A percentile compares a stretch with the other conserved stretches of the same genome.
These are phyloP conservation scores for Stegophylla sp. DNA, from an alignment of 2,888 invertebrate species.

Conservation along the genomic window DNA sequence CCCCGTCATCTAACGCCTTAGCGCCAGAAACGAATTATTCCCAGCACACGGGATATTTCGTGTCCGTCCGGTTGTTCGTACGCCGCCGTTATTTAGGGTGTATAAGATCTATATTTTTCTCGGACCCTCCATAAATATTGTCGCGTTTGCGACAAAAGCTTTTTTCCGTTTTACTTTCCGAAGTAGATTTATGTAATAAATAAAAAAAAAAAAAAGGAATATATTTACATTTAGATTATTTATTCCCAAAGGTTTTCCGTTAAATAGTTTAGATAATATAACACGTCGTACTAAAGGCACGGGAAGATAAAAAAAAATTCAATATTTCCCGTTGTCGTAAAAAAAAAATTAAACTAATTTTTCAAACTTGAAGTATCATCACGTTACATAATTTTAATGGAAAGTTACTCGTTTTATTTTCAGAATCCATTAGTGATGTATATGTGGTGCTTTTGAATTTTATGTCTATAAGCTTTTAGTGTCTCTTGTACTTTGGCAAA, in stretches of 20 bases:
- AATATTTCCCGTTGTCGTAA: background rate
- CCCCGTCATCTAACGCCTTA: slow-evolving; percentile 27
- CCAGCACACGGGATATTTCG: slow-evolving; percentile 37
- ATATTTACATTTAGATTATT: slow-evolving; percentile 48
- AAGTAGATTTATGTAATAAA: slow-evolving; percentile 51
- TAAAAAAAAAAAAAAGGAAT: slow-evolving; percentile 29
- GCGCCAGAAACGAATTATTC: slow-evolving; percentile 50
- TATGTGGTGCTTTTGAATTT: background rate
- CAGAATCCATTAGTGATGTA: background rate
- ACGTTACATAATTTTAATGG: background rate
- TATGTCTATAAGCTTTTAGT: slow-evolving; percentile 2
- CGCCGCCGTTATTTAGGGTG: slow-evolving; percentile 52
- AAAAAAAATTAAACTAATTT: background rate
- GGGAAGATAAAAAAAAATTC: background rate
- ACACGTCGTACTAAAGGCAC: background rate
- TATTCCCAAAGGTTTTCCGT: background rate
- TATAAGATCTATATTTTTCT: slow-evolving; percentile 58
- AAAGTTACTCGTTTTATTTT: slow-evolving; percentile 7
- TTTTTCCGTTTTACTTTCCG: slow-evolving; percentile 44
- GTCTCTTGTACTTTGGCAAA: background rate
- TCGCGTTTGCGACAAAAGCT: slow-evolving; percentile 51
- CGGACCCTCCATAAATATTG: slow-evolving; percentile 58
- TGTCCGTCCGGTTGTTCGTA: slow-evolving; percentile 50
- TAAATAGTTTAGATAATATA: background rate
- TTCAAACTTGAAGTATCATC: background rate